A percentile compares a stretch with the other conserved stretches of the same genome.
Conservation (phyloP, 2,888 invertebrate genomes). For the Petrolisthes cinctipes region DNA sequence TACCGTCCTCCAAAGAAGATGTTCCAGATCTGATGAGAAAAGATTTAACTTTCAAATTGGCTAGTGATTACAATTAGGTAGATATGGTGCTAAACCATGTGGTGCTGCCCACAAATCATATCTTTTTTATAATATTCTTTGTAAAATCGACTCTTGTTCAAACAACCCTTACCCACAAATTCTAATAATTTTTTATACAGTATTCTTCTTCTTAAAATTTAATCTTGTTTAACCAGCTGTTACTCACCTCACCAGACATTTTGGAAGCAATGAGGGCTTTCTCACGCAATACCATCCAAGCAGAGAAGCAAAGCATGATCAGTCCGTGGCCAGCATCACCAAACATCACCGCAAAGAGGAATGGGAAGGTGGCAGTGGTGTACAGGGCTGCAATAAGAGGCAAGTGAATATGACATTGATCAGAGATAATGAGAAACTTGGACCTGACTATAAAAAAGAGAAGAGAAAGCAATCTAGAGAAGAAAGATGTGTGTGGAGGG, state of each 20-base stretch:
- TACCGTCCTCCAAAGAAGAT: slow-evolving; percentile 84
- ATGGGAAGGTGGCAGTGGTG: slow-evolving; percentile 92
- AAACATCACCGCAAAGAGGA: slow-evolving; percentile 96
- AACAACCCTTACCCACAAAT: background rate
- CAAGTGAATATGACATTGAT: background rate
- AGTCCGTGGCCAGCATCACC: slow-evolving; percentile 93
- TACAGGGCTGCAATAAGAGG: slow-evolving; percentile 77
- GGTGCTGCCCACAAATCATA: background rate
- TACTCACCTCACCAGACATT: slow-evolving; percentile 69
- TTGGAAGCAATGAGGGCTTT: slow-evolving; percentile 76
- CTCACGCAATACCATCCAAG: slow-evolving; percentile 85
- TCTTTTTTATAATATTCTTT: no score
- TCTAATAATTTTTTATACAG: background rate
- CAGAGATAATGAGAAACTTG: no score
- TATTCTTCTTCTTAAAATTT: background rate
- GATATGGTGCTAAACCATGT: background rate
- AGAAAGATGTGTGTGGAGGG: no score
- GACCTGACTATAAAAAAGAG: no score
- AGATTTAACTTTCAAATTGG: background rate
- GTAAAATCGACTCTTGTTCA: background rate
- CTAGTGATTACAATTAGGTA: background rate
- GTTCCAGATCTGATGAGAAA: slow-evolving; percentile 74
- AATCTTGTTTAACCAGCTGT: background rate
- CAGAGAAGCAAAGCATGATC: slow-evolving; percentile 84
- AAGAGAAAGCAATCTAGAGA: no score